Base-by-base conservation (phyloP, 1,140 invertebrate genomes). In the Periplaneta americana region DNA sequence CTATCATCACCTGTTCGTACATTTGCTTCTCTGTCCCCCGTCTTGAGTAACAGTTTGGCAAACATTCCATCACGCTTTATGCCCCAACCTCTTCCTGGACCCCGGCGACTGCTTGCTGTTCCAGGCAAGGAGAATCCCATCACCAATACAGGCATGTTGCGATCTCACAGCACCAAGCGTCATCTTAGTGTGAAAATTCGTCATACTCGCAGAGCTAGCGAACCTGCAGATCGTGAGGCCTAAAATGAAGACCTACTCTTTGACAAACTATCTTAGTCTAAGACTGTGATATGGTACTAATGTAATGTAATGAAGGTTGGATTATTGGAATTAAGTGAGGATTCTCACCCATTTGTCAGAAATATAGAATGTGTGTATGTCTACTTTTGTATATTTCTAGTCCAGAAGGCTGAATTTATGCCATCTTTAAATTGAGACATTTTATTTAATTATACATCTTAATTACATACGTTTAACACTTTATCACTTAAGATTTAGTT, bases 31-130 rank as follows among this genome's bases (percentile, higher is more conserved):
- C 22, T 78, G 13, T 39, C 76, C 28, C 76, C 76, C 13, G 9
- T 78, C 31, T 75, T 75, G 18, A 80, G 35, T 75, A 66, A 75
- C 39, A 75, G 74, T 37, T 75, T 80, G 34, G 35, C 33, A 34
- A 80, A 80, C 37, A 75, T 80, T 75, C 80, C 80, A 28, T 18
- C 10, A 11, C 66, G 80, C 18, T 80, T 80, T 34, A 5, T 80
- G 31, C 74, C 80, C 37, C 80, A 48, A 11, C 74, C 66, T 32
- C 34, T 34, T 36, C 34, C 34, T 9, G 74, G 74, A 31, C 8
- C 36, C 31, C 48, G 80, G n/a, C 33, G 11, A 37, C 80, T 80
- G 9, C 48, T 80, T 10, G 37, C 66, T 37, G 80, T 80, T 22
- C 80, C 80, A 36, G 80, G 80, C 8, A 74, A 32, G 15, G 22